phyloP scores from a whole-genome alignment of 92 coral and sea anemone species.

The Hydrozoanthus gracilis region DNA sequence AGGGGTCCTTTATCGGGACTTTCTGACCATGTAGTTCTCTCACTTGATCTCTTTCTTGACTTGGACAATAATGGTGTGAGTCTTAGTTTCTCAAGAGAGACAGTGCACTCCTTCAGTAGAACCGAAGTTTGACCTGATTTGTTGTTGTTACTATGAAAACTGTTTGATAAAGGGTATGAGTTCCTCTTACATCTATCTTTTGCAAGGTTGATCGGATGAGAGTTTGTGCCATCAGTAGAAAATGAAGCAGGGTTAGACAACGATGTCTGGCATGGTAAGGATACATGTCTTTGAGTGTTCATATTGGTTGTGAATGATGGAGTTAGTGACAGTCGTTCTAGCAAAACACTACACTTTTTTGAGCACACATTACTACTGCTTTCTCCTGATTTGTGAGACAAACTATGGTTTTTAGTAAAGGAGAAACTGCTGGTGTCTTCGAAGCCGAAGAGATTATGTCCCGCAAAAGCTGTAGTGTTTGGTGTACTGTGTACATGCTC shows the following conservation, averaged over 20 bases:
- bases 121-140: slow-evolving; percentile 7
- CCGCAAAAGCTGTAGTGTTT: not conserved
- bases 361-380: not conserved
- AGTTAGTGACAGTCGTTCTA: slow-evolving; percentile 33
- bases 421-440: slow-evolving; percentile 4
- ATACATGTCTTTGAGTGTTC: not conserved
- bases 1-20: not conserved
- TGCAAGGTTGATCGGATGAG: not conserved
- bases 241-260: not conserved
- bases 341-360: slow-evolving; percentile 22
- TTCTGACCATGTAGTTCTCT: slow-evolving; percentile 4
- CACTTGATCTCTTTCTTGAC: slow-evolving; percentile 49
- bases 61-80: slow-evolving; percentile 67
- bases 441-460: not conserved
- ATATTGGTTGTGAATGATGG: not conserved
- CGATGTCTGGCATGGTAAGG: not conserved
- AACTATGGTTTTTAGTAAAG: not conserved
- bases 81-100: slow-evolving; percentile 66
- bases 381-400: not conserved
- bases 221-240: not conserved
- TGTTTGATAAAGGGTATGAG: slow-evolving; percentile 19
- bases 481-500: slow-evolving; percentile 32
- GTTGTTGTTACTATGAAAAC: not conserved
- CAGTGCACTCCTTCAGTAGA: slow-evolving; percentile 71
- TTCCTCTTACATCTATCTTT: not conserved